Evolutionary conservation across 1,140 invertebrate genomes (phyloP), one percentile per base, ranked within the genome.

Genomic region (Leptinotarsa lineolata): DNA sequence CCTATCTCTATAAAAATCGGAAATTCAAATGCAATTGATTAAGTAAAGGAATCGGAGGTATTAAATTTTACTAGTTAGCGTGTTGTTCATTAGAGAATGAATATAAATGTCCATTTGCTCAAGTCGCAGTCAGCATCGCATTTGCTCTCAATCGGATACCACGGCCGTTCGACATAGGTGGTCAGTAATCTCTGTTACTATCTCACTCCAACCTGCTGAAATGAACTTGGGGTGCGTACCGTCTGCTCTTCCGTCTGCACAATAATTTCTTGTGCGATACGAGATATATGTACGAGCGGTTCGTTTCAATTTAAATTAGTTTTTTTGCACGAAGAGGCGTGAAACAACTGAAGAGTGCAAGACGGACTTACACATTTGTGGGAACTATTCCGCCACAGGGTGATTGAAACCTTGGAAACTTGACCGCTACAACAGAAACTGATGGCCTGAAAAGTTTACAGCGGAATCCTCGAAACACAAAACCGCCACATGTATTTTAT

Each of bases 81-180:
- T 63, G 61, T 63, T 21, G 61, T 63, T 63, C 61, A 63, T 63
- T 63, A 63, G 61, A 63, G 61, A 63, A 63, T 63, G 61, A 63
- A 63, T 63, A 20, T 63, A 63, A 63, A 63, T 63, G 61, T 63
- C 16, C 61, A 63, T 63, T 63, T 63, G 61, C 61, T 63, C 20
- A 54, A n/a, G 24, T 16, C 24, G 61, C 61, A 63, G 20, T 63
- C 61, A 63, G 61, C 61, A 63, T 22, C 24, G 61, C 61, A 30
- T 63, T 63, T 30, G 61, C 61, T 63, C 20, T 63, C n/a, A 63
- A 63, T 63, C 61, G 21, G 61, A 63, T 63, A 63, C 15, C 61
- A 63, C 61, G 21, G 61, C 61, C 20, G 4, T 63, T 63, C 61
- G 61, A 63, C 61, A 15, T 63, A 63, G 61, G 61, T 63, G 61